A percentile compares a stretch with the other conserved stretches of the same genome.
Evolutionary conservation across 1,140 invertebrate genomes (phyloP).

Genomic region (Chymomyza costata): DNA sequence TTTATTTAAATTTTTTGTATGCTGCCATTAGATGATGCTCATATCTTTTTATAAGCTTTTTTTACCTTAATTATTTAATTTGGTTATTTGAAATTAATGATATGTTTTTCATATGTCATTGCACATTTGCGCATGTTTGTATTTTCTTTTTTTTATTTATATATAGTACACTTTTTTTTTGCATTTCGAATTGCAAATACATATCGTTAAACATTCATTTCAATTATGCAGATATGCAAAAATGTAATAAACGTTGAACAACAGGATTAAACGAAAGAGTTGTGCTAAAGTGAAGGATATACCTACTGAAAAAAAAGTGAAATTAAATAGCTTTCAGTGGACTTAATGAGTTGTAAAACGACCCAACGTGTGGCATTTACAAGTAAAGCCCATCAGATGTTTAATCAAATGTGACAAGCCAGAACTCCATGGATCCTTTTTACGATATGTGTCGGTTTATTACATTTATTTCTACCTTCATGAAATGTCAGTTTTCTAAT

Average conservation of each 20-base stretch:
- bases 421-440: slow-evolving; percentile 4
- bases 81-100: slow-evolving; percentile 71
- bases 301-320: slow-evolving; percentile 12
- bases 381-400: too few species aligned
- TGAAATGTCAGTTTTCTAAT: too few species aligned
- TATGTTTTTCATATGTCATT: slow-evolving; percentile 71
- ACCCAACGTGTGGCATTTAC: slow-evolving; percentile 32
- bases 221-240: slow-evolving; percentile 69
- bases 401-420: too few species aligned
- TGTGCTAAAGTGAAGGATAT: slow-evolving; percentile 13
- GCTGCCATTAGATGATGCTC: slow-evolving; percentile 27
- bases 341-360: slow-evolving; percentile 55
- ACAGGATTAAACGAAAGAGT: slow-evolving; percentile 55
- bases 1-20: slow-evolving; percentile 62
- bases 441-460: neutral
- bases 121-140: slow-evolving; percentile 41
- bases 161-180: slow-evolving; percentile 12
- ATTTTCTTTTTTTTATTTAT: slow-evolving; percentile 13
- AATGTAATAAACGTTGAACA: slow-evolving; percentile 71
- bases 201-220: slow-evolving; percentile 61
- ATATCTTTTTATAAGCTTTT: slow-evolving; percentile 6
- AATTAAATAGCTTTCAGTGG: slow-evolving; percentile 51
- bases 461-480: neutral
- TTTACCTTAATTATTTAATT: slow-evolving; percentile 65
- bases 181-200: slow-evolving; percentile 48